phyloP scores from a whole-genome alignment of 2,113 vertebrate genomes.

The Camelus dromedarius region DNA sequence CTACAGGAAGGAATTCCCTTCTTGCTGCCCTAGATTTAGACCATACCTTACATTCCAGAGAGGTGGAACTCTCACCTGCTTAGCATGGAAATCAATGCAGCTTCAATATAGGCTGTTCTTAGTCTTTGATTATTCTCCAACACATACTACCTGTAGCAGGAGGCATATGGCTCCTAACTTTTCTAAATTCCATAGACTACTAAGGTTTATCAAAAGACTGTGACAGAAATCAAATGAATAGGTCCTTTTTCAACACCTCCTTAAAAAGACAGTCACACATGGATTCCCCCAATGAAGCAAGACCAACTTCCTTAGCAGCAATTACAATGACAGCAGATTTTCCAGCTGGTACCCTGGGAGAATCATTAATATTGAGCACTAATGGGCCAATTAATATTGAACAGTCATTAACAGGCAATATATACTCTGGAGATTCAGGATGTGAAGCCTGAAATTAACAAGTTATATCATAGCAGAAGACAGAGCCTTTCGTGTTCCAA shows the following conservation, averaged over 20 bases:
- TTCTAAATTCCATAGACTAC: constrained; percentile 7
- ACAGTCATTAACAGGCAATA: neutral
- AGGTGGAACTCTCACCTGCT: constrained; percentile 9
- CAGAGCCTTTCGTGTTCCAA: constrained; percentile 4
- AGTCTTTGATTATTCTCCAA: constrained; percentile 35
- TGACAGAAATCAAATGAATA: constrained; percentile 37
- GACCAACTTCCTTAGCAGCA: constrained; percentile 28
- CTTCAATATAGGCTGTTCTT: neutral
- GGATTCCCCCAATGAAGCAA: neutral
- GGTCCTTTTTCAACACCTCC: neutral
- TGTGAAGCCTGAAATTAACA: constrained; percentile 28
- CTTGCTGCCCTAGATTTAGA: neutral
- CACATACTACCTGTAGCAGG: neutral
- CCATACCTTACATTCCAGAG: neutral
- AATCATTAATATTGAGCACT: constrained; percentile 33
- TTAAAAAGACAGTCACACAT: constrained; percentile 39
- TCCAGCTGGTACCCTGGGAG: neutral
- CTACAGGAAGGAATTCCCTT: neutral
- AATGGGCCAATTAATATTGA: neutral
- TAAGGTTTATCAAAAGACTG: neutral
- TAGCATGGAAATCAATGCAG: constrained; percentile 3
- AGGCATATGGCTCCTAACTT: constrained; percentile 2
- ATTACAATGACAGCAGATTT: constrained; percentile 4
- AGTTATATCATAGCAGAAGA: neutral
- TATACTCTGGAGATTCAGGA: neutral